These are phyloP conservation scores for Axinella damicornis DNA, from an alignment of 37 sponge, comb jelly and placozoan genomes.

Conservation along the genomic window DNA sequence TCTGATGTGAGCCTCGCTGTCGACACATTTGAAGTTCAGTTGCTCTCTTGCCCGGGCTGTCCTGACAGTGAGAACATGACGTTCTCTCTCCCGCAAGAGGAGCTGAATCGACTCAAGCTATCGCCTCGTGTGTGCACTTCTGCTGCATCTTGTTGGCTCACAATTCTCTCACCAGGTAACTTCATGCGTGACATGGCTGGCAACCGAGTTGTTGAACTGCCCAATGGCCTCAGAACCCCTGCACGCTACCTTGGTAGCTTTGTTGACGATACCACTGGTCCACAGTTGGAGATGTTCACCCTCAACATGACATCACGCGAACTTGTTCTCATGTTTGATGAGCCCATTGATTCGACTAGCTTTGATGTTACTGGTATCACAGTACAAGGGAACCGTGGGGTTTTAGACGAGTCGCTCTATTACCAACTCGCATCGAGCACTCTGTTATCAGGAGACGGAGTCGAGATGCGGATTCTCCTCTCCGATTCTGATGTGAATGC, in stretches of 20 bases:
- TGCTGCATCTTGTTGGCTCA: conserved; percentile 85
- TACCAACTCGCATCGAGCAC: conserved; percentile 47
- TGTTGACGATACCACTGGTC: conserved; percentile 74
- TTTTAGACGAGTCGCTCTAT: conserved; percentile 2
- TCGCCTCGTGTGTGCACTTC: conserved; percentile 66
- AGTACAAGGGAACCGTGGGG: conserved; percentile 39
- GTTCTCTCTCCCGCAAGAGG: conserved; percentile 51
- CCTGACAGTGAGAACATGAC: conserved; percentile 55
- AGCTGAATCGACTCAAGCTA: conserved; percentile 79
- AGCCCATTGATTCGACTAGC: conserved; percentile 68
- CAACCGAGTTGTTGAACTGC: conserved; percentile 51
- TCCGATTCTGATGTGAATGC: conserved; percentile 64
- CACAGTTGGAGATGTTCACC: conserved; percentile 44
- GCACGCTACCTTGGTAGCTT: conserved; percentile 42
- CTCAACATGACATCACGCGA: conserved; percentile 73
- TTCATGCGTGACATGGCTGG: conserved; percentile 86
- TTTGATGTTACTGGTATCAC: conserved; percentile 78
- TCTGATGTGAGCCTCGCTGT: background rate
- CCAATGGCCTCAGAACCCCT: conserved; percentile 35
- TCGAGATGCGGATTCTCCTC: conserved; percentile 28
- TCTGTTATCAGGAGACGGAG: conserved; percentile 14
- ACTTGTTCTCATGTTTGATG: conserved; percentile 80
- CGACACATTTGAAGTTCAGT: conserved; percentile 45
- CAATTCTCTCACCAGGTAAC: conserved; percentile 36
- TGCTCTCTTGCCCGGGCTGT: conserved; percentile 51